Percentiles rank a stretch among this genome's conserved stretches.
Evolutionary conservation across 2,888 invertebrate species (phyloP).

Genomic region (Cantharis lateralis): DNA sequence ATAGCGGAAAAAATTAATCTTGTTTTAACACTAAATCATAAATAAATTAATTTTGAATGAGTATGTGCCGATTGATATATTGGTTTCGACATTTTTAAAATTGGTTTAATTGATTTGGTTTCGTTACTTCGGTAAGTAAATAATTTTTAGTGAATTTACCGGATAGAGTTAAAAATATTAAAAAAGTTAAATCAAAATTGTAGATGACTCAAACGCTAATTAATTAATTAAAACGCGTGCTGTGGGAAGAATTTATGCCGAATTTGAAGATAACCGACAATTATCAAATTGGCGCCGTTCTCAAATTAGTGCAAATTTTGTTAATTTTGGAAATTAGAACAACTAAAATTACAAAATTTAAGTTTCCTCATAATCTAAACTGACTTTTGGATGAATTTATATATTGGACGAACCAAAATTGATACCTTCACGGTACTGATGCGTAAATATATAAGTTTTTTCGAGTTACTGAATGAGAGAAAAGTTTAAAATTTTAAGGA

Average conservation of each 20-base stretch:
- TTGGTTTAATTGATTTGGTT: not conserved
- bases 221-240: not conserved
- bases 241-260: not conserved
- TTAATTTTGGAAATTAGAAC: not conserved
- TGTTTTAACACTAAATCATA: too few relatives aligned
- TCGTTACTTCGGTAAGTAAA: not conserved
- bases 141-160: not conserved
- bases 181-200: not conserved
- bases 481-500: not conserved
- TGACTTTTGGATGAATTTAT: not conserved
- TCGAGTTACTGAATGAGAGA: not conserved
- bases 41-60: too few relatives aligned
- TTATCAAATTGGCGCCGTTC: not conserved
- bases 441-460: not conserved
- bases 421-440: not conserved
- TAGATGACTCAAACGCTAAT: not conserved
- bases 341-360: not conserved
- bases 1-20: too few relatives aligned
- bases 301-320: not conserved
- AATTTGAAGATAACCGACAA: not conserved
- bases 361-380: not conserved
- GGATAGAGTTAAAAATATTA: not conserved
- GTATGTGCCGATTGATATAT: not conserved
- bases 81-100: not conserved
- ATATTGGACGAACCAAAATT: too few relatives aligned